Base-by-base conservation (phyloP, 2,888 invertebrate species). In the Plagodis pulveraria region DNA sequence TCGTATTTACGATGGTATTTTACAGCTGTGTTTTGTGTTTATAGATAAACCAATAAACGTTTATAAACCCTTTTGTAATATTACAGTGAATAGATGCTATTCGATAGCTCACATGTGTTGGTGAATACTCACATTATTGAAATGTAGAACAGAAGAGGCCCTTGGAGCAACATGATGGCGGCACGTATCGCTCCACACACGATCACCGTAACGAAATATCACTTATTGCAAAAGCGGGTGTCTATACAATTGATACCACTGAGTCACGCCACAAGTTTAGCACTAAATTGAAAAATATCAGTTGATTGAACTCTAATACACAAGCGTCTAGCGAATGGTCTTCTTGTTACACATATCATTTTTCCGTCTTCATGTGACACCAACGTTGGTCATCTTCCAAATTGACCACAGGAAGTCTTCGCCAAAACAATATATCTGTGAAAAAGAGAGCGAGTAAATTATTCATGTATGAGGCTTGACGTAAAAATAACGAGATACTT, bases 81-180 rank as follows among this genome's bases (percentile, higher is more conserved):
- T 64, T 65, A 57, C 65, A 61, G 63, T 52, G 51, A 49, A 60
- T 63, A 44, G 41, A 56, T 61, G 55, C 51, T 56, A 58, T 49
- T 35, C 58, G 51, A 59, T 62, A 63, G 60, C 62, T 57, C 55
- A 56, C 69, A 73, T 63, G 67, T 70, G 70, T 58, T 62, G 43
- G 63, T 65, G 50, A 72, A 50, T 86, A 91, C 91, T 91, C 63
- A 90, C 91, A 87, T 83, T 69, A 83, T 77, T 58, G 81, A 80
- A 68, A 83, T 72, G 77, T 79, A 83, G 71, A 84, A 78, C 71
- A 83, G 71, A 58, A 83, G 75, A 67, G 78, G 75, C 74, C 79
- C 77, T 77, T 80, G 80, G 67, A 80, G 72, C 67, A 72, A 69
- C 84, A 83, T 86, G 76, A 70, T 81, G 78, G 50, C 66, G 67